A percentile compares a stretch with the other conserved stretches of the same genome.
phyloP scores from a whole-genome alignment of 2,888 invertebrate species.

The Coenonympha glycerion region DNA sequence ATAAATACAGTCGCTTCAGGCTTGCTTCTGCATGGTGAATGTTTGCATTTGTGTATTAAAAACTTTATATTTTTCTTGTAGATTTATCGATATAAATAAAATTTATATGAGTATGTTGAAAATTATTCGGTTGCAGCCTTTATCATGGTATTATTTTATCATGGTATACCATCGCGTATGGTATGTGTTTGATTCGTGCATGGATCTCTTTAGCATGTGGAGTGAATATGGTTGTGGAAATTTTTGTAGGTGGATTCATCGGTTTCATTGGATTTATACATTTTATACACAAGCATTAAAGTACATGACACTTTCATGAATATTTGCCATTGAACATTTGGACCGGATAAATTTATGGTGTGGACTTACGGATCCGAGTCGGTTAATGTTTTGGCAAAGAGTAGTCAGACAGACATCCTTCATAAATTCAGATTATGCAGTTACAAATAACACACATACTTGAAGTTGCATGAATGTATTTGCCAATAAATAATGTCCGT shows the following conservation, averaged over 20 bases:
- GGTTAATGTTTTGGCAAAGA: slow-evolving; percentile 3
- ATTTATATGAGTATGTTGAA: neutral
- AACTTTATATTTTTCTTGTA: slow-evolving; percentile 8
- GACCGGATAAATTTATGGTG: neutral
- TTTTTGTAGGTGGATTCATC: neutral
- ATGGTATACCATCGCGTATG: slow-evolving; percentile 7
- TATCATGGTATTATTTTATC: neutral
- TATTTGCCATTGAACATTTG: neutral
- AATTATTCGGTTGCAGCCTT: slow-evolving; percentile 5
- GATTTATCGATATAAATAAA: slow-evolving; percentile 4
- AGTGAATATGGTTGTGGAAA: neutral
- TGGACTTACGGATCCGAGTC: neutral
- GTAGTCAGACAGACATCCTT: neutral
- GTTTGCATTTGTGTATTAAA: slow-evolving; percentile 32
- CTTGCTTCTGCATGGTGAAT: slow-evolving; percentile 57
- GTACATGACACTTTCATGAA: neutral
- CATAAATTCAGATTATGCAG: slow-evolving; percentile 13
- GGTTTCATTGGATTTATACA: neutral
- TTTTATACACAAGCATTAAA: neutral
- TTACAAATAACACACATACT: slow-evolving; percentile 16
- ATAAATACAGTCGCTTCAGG: slow-evolving; percentile 40
- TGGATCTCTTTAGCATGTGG: too few species aligned
- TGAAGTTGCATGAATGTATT: slow-evolving; percentile 67
- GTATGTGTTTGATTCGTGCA: slow-evolving; percentile 9
- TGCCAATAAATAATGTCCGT: slow-evolving; percentile 68